Percentiles rank a stretch among this genome's conserved stretches.
Conservation (phyloP, 2,888 invertebrate genomes). For the Tipula confusa region DNA sequence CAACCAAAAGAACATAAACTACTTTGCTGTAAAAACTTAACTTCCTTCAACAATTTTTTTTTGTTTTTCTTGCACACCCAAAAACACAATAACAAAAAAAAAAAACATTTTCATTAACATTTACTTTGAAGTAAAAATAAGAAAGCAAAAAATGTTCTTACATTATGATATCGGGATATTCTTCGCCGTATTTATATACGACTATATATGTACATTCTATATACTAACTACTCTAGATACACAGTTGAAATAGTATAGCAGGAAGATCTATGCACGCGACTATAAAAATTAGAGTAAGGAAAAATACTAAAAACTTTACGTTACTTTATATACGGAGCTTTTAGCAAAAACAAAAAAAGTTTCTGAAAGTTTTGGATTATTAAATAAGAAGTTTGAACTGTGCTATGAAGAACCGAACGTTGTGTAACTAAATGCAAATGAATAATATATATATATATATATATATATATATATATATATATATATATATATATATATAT, state of each 20-base stretch:
- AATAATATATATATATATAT: background rate
- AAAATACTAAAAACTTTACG: background rate
- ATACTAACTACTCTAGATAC: background rate
- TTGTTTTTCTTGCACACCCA: background rate
- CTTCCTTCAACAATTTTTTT: background rate
- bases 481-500: too few relatives aligned
- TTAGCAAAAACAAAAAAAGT: background rate
- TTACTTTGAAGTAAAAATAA: background rate
- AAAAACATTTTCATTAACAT: background rate
- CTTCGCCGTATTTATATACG: background rate
- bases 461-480: too few relatives aligned
- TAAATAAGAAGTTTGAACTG: constrained; percentile 12
- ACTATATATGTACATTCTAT: background rate
- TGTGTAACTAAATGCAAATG: constrained; percentile 25
- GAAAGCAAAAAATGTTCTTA: background rate
- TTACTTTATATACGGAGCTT: background rate
- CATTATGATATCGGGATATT: background rate
- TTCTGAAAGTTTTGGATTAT: background rate
- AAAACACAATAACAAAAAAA: background rate
- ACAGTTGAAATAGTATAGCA: background rate
- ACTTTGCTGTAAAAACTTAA: background rate
- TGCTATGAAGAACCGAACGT: background rate
- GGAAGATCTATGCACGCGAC: constrained; percentile 9
- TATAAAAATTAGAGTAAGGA: constrained; percentile 13
- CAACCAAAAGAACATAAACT: constrained; percentile 9